phyloP scores from a whole-genome alignment of 2,888 invertebrate species.

The Nemapogon koenigi region DNA sequence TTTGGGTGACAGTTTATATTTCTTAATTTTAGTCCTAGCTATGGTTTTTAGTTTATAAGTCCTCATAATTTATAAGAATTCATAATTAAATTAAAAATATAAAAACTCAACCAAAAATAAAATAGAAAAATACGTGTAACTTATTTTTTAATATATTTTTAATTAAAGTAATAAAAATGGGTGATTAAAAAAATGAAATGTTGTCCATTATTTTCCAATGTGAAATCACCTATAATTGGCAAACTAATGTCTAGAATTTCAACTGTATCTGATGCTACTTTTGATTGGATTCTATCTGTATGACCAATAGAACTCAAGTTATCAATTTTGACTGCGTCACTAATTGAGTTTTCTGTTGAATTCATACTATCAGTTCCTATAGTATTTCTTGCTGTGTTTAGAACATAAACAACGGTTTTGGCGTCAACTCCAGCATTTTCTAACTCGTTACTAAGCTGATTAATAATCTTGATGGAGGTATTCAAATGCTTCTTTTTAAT shows the following conservation, averaged over 20 bases:
- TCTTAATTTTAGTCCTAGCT: too few species aligned
- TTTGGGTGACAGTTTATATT: too few species aligned
- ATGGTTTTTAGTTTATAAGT: too few species aligned
- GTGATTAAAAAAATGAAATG: too few species aligned
- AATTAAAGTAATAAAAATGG: too few species aligned
- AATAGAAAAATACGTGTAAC: too few species aligned
- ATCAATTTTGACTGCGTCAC: background rate
- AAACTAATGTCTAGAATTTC: background rate
- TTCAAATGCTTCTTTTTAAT: constrained; percentile 8
- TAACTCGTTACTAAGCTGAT: background rate
- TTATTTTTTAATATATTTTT: too few species aligned
- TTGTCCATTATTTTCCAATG: background rate
- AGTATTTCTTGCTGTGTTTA: constrained; percentile 1
- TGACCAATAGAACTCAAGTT: background rate
- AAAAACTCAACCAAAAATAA: too few species aligned
- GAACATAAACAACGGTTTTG: background rate
- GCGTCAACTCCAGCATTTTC: background rate
- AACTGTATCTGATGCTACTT: background rate
- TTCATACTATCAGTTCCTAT: background rate
- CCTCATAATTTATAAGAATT: too few species aligned
- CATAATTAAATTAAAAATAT: too few species aligned
- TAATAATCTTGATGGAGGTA: constrained; percentile 6
- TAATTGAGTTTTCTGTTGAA: background rate
- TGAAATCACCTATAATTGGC: background rate
- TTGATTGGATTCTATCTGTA: background rate